Evolutionary conservation across 2,888 invertebrate species (phyloP), one percentile per base, ranked within the genome.

Genomic region (Morinoia aosen): DNA sequence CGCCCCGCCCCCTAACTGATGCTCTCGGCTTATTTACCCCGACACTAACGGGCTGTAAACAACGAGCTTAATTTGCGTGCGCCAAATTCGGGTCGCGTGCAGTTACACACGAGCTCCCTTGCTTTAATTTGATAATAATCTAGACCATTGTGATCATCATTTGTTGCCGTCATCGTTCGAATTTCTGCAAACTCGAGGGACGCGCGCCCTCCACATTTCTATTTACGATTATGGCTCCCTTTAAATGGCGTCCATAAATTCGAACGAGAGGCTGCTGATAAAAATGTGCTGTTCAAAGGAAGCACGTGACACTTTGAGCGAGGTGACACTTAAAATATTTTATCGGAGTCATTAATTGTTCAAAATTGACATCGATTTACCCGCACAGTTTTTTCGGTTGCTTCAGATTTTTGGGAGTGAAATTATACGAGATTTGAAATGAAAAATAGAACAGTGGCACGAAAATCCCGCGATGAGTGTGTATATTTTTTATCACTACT

Each of bases 11-110:
- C 48, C 25, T 76, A 76, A 76, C 76, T 76, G 76, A 76, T 76
- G 76, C 76, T 76, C 7, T 76, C 76, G 33, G 19, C 33, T 76
- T 76, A 76, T 76, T 76, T 76, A 76, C 76, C 76, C 25, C 76
- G 76, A 76, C 76, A 76, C 76, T 76, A 76, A 76, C 76, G 76
- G 76, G 76, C 33, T 33, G 76, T 76, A 76, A 76, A 76, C 76
- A 76, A 76, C 25, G 25, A 25, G 76, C 76, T 76, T 76, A 76
- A 76, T 76, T 76, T 76, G 25, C 76, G 25, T 76, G 76, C 76
- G 33, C 33, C 76, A 33, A 76, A 76, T 25, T 76, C 76, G 25
- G 76, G 25, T 76, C 76, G 16, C 76, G 76, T 76, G 76, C 76
- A 76, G 76, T 76, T 76, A 33, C 76, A 76, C 76, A 76, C 33